Evolutionary conservation across 2,888 invertebrate species (phyloP).

Genomic region (Campoplex capitator): DNA sequence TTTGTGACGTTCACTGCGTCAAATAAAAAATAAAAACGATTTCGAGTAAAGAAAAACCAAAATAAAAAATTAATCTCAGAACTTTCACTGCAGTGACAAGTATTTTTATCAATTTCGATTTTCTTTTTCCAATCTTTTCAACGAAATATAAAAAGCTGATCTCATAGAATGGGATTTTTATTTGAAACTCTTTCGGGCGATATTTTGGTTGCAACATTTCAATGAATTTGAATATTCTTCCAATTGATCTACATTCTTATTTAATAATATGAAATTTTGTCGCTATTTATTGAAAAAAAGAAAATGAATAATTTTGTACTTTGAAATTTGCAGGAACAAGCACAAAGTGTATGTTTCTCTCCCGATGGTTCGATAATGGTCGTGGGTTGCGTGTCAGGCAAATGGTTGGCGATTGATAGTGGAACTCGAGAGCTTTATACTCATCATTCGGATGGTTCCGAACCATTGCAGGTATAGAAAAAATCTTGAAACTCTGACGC

Average conservation of each 20-base stretch:
- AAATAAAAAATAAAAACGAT: not conserved
- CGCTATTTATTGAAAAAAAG: not conserved
- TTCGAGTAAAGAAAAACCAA: not conserved
- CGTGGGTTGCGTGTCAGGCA: conserved; percentile 91
- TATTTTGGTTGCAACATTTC: too few species aligned
- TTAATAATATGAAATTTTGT: not conserved
- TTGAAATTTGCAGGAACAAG: conserved; percentile 88
- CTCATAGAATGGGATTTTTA: too few species aligned
- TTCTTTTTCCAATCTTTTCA: too few species aligned
- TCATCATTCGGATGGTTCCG: conserved; percentile 89
- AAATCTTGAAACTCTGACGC: not conserved
- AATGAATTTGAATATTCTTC: not conserved
- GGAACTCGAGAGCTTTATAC: conserved; percentile 90
- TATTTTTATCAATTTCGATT: too few species aligned
- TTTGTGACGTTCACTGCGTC: not conserved
- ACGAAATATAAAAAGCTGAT: too few species aligned
- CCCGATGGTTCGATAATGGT: conserved; percentile 91
- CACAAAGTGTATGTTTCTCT: conserved; percentile 93
- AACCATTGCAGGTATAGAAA: conserved; percentile 85
- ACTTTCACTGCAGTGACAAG: too few species aligned
- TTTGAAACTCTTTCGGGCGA: too few species aligned
- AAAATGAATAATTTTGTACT: not conserved
- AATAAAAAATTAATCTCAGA: not conserved
- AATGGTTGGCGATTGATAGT: conserved; percentile 94
- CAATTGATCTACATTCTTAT: not conserved